Conservation (phyloP, 2,888 invertebrate species). For the Cynaeus angustus region DNA sequence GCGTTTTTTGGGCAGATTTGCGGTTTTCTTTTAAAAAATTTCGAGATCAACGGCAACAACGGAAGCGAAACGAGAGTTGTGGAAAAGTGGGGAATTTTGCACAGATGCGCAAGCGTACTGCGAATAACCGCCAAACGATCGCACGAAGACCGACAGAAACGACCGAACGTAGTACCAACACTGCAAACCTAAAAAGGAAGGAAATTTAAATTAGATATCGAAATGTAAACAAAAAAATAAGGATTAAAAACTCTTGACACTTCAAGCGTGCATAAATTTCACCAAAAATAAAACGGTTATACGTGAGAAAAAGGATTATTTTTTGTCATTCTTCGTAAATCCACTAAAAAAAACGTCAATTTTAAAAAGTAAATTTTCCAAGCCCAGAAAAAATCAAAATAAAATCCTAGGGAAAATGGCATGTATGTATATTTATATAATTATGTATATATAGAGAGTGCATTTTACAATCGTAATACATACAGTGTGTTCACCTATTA, state of each 20-base stretch:
- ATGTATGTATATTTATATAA: conserved; percentile 69
- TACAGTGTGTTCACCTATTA: conserved; percentile 68
- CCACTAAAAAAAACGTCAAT: no score
- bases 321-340: no score
- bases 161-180: conserved; percentile 45
- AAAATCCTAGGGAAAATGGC: conserved; percentile 64
- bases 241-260: no score
- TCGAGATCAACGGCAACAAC: conserved; percentile 46
- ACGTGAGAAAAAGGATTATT: no score
- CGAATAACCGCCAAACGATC: conserved; percentile 58
- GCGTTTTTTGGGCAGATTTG: conserved; percentile 34
- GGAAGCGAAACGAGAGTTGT: conserved; percentile 45
- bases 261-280: no score
- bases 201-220: not conserved
- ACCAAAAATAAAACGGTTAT: no score
- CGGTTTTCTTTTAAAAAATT: conserved; percentile 31
- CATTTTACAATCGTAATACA: conserved; percentile 71
- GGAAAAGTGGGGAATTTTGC: conserved; percentile 59
- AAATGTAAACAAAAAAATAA: not conserved
- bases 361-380: no score
- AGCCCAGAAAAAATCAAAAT: conserved; percentile 23
- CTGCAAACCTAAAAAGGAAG: no score
- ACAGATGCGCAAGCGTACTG: conserved; percentile 52
- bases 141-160: conserved; percentile 44
- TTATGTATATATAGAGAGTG: conserved; percentile 68